phyloP scores from a whole-genome alignment of 2,888 invertebrate species.

The Cheilosia pagana region DNA sequence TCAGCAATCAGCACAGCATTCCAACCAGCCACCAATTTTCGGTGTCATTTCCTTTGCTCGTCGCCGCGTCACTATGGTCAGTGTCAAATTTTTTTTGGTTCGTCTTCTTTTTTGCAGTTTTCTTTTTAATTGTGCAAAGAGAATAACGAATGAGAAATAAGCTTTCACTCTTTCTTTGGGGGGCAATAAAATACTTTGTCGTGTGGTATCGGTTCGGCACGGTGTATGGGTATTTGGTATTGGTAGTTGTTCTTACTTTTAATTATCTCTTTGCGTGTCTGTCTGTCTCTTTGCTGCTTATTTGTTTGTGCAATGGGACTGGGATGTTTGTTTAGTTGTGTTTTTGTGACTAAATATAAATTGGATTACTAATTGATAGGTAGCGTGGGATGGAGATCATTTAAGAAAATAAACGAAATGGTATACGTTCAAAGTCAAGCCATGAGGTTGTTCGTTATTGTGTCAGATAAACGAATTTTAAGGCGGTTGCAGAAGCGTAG shows the following conservation, averaged over 20 bases:
- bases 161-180: constrained; percentile 68
- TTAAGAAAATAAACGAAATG: constrained; percentile 12
- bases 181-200: constrained; percentile 26
- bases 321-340: constrained; percentile 27
- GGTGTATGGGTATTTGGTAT: too few relatives aligned
- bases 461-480: constrained; percentile 3
- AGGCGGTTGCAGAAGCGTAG: neutral
- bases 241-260: constrained; percentile 43
- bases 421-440: neutral
- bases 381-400: constrained; percentile 55
- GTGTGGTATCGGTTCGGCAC: constrained; percentile 3
- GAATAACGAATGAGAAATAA: constrained; percentile 31
- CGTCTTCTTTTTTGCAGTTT: constrained; percentile 11
- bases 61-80: constrained; percentile 31
- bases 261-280: constrained; percentile 64
- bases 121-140: constrained; percentile 2
- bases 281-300: constrained; percentile 31
- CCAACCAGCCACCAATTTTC: neutral
- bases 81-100: constrained; percentile 27
- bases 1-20: constrained; percentile 20
- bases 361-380: constrained; percentile 71
- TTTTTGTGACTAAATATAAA: constrained; percentile 66
- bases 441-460: neutral
- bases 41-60: constrained; percentile 4
- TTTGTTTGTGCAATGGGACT: constrained; percentile 2